Evolutionary conservation across 2,888 invertebrate species (phyloP).

Genomic region (Dendrolimus pini): DNA sequence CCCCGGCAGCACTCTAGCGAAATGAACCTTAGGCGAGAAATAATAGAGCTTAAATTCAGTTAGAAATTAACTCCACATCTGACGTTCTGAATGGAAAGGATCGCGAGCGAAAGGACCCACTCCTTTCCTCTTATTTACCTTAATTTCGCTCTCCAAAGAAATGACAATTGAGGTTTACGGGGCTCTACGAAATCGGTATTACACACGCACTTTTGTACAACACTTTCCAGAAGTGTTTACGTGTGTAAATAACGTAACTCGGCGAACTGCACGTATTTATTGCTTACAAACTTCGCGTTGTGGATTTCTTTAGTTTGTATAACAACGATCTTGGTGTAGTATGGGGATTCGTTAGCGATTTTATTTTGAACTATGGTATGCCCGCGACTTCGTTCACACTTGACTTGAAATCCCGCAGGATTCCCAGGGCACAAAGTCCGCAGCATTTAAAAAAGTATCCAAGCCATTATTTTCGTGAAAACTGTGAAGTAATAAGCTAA

Average conservation of each 20-base stretch:
- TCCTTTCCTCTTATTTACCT: conserved; percentile 69
- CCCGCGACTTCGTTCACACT: no score
- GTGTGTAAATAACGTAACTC: conserved; percentile 5
- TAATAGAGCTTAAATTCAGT: conserved; percentile 40
- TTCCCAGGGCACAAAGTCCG: no score
- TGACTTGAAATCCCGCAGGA: no score
- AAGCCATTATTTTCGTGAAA: no score
- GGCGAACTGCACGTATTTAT: not conserved
- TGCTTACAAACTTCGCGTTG: not conserved
- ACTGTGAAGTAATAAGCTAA: no score
- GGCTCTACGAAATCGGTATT: conserved; percentile 43
- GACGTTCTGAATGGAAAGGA: conserved; percentile 37
- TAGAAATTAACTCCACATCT: conserved; percentile 17
- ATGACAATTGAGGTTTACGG: conserved; percentile 59
- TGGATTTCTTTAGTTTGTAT: not conserved
- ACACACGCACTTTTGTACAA: conserved; percentile 29
- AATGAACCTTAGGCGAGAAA: conserved; percentile 43
- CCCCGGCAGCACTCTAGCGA: conserved; percentile 33
- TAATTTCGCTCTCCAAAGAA: conserved; percentile 63
- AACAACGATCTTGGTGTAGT: not conserved
- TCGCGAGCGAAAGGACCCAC: conserved; percentile 61
- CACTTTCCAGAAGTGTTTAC: conserved; percentile 27
- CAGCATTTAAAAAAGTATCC: no score
- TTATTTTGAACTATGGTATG: not conserved
- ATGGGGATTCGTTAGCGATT: not conserved